These are phyloP conservation scores for Prionailurus viverrinus DNA, from an alignment of 2,113 vertebrate species.

Conservation along the genomic window DNA sequence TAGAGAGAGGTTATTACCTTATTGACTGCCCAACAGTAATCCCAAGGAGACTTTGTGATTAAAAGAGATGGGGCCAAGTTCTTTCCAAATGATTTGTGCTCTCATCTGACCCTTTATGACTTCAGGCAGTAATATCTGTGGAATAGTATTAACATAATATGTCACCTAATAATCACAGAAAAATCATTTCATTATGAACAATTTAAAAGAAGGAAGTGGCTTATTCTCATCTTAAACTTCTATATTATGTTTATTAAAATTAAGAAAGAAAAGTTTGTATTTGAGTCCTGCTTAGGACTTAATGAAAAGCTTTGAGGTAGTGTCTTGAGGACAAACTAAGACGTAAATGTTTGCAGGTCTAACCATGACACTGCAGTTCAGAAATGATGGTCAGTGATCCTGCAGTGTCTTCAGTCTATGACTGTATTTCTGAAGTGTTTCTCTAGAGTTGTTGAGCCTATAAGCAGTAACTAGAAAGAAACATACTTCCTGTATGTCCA, in stretches of 20 bases:
- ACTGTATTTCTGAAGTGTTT: not conserved
- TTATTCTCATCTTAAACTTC: not conserved
- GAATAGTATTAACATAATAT: not conserved
- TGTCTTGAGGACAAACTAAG: not conserved
- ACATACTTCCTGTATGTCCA: not conserved
- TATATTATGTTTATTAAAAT: not conserved
- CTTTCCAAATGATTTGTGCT: not conserved
- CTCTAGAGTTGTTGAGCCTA: not conserved
- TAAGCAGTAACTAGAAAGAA: not conserved
- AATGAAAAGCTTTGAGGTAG: not conserved
- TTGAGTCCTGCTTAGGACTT: not conserved
- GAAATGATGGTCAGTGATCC: not conserved
- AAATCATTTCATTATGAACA: not conserved
- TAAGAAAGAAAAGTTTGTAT: not conserved
- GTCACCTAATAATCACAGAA: not conserved
- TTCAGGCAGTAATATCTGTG: not conserved
- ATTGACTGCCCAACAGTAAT: constrained; percentile 1
- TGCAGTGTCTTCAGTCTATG: not conserved
- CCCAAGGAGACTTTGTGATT: not conserved
- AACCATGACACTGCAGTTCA: not conserved
- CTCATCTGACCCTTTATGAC: not conserved
- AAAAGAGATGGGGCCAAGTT: not conserved
- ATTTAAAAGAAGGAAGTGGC: not conserved
- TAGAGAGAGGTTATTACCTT: not conserved
- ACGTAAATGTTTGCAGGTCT: not conserved